Evolutionary conservation across 2,888 invertebrate species (phyloP).

Genomic region (Dyspetes luteomarginatus): DNA sequence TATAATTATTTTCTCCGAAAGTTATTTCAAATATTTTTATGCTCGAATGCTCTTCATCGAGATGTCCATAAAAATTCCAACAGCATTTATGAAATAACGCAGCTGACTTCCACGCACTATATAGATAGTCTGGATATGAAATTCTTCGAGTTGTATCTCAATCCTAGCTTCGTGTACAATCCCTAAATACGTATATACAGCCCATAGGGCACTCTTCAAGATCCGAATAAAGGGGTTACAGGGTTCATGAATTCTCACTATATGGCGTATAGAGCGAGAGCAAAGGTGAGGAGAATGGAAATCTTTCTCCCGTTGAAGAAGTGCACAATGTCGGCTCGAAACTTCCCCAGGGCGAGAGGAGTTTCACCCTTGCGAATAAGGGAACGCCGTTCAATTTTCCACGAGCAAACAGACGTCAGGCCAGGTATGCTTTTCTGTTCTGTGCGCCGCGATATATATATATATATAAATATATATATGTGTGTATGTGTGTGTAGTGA

Average conservation of each 20-base stretch:
- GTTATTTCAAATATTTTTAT: neutral
- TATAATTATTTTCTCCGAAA: neutral
- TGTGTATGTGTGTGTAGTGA: too few species aligned
- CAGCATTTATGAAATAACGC: slow-evolving; percentile 37
- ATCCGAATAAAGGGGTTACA: slow-evolving; percentile 62
- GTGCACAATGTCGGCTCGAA: slow-evolving; percentile 55
- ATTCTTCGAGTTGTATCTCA: slow-evolving; percentile 60
- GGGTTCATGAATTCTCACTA: slow-evolving; percentile 30
- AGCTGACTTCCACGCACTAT: slow-evolving; percentile 35
- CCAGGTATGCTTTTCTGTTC: slow-evolving; percentile 37
- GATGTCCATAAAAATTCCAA: slow-evolving; percentile 48
- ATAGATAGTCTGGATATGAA: slow-evolving; percentile 42
- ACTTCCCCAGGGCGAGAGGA: slow-evolving; percentile 23
- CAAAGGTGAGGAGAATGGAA: slow-evolving; percentile 61
- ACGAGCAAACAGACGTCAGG: slow-evolving; percentile 54
- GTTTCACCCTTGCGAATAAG: slow-evolving; percentile 33
- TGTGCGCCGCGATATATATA: slow-evolving; percentile 2
- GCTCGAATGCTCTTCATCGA: neutral
- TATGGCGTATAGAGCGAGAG: neutral
- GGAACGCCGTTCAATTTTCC: slow-evolving; percentile 50
- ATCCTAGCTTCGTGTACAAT: slow-evolving; percentile 59
- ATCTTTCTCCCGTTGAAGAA: slow-evolving; percentile 55
- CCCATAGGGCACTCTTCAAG: slow-evolving; percentile 50
- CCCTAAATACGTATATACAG: slow-evolving; percentile 50
- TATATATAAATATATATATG: too few species aligned